Evolutionary conservation across 2,113 vertebrate genomes (phyloP).

Genomic region (Fregetta grallaria): DNA sequence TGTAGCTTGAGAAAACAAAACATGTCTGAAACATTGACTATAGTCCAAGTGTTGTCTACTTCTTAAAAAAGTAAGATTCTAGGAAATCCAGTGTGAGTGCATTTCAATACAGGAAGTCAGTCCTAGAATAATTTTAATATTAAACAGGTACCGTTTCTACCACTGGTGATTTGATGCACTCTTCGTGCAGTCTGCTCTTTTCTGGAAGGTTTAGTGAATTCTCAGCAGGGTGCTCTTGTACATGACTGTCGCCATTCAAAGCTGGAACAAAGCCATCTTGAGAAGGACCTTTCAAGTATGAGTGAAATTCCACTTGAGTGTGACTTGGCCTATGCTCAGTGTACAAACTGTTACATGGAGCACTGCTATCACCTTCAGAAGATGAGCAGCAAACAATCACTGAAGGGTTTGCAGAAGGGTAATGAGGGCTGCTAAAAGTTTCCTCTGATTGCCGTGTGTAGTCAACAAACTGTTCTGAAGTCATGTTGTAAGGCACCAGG

Average conservation of each 20-base stretch:
- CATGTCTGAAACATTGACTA: conserved; percentile 67
- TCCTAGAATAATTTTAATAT: conserved; percentile 52
- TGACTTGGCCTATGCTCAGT: conserved; percentile 79
- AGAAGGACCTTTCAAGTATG: conserved; percentile 91
- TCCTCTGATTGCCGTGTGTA: conserved; percentile 80
- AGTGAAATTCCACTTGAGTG: conserved; percentile 87
- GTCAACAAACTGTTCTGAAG: conserved; percentile 86
- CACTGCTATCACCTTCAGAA: conserved; percentile 79
- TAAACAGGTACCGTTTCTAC: conserved; percentile 93
- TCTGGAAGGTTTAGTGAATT: conserved; percentile 82
- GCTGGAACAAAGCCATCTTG: conserved; percentile 84
- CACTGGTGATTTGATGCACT: conserved; percentile 87
- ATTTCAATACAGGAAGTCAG: conserved; percentile 54
- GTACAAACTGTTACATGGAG: conserved; percentile 79
- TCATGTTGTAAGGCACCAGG: conserved; percentile 85
- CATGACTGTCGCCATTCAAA: conserved; percentile 75
- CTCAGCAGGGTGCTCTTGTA: conserved; percentile 82
- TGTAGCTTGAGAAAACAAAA: conserved; percentile 67
- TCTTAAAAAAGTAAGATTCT: conserved; percentile 64
- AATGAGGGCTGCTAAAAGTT: conserved; percentile 78
- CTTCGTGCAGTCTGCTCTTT: conserved; percentile 85
- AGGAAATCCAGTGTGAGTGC: conserved; percentile 64
- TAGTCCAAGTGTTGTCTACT: conserved; percentile 58
- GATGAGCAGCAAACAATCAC: conserved; percentile 83
- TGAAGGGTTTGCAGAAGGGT: conserved; percentile 79